These are phyloP conservation scores for Bufo bufo DNA, from an alignment of 2,113 vertebrate species.

Conservation along the genomic window DNA sequence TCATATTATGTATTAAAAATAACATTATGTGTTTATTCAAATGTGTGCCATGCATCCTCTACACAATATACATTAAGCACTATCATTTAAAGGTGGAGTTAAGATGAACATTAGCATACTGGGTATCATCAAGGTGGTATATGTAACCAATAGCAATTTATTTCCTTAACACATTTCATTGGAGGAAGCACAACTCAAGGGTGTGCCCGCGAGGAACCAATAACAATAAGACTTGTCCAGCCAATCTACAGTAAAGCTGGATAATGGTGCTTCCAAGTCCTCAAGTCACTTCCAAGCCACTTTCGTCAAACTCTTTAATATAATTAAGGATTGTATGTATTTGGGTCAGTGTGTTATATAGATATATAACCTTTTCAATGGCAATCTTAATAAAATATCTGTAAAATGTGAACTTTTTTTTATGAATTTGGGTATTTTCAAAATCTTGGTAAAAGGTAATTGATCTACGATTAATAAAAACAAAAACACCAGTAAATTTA, in stretches of 20 bases:
- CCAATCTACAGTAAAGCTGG: not conserved
- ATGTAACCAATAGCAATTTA: conserved; percentile 7
- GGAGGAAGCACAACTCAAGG: conserved; percentile 31
- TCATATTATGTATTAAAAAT: not conserved
- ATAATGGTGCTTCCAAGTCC: conserved; percentile 5
- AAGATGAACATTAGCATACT: conserved; percentile 27
- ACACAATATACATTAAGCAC: not conserved
- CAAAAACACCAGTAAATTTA: too few species aligned
- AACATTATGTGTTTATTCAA: not conserved
- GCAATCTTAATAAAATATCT: too few species aligned
- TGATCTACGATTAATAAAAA: not conserved
- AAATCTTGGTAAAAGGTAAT: not conserved
- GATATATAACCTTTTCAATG: too few species aligned
- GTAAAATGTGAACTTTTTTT: too few species aligned
- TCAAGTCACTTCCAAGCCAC: not conserved
- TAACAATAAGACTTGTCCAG: conserved; percentile 20
- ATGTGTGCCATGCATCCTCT: not conserved
- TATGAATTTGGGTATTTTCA: not conserved
- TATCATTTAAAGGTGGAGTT: not conserved
- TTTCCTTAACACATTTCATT: conserved; percentile 43
- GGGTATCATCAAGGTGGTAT: not conserved
- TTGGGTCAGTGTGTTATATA: not conserved
- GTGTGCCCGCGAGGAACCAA: conserved; percentile 40
- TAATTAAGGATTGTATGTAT: not conserved
- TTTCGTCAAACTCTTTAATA: not conserved